Base-by-base conservation (phyloP, 2,888 invertebrate species). In the Pinctada fucata region DNA sequence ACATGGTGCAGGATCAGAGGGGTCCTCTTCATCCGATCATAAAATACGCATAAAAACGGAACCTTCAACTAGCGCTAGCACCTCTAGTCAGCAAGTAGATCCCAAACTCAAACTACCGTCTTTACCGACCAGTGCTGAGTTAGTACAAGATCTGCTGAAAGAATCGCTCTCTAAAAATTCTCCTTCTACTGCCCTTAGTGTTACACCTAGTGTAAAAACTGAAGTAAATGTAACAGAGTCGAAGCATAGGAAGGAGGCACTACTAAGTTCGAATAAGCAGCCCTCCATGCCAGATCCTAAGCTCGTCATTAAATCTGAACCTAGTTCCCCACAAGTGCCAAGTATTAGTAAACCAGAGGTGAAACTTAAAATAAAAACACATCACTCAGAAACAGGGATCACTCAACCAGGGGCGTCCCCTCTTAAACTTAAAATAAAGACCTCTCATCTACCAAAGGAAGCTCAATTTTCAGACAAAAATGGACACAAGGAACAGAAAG, bases 361-460 rank as follows among this genome's bases (percentile, higher is more conserved):
- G 6, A 58, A 58, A 58, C 58, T 58, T 13, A 58, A 58, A 13
- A 6, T 58, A 10, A 58, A 58, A 58, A 13, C 8, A n/a, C 71
- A 71, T 31, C 50, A 71, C 51, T 1, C 58, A 10, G 58, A 58
- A 6, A 58, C 58, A 10, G 58, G 58, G 58, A 58, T 76, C 4
- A 68, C 79, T 65, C 75, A 75, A 16, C 71, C 74, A 45, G 78
- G 76, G 31, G 69, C 81, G 52, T 85, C 88, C 5, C 87, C 88
- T 5, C 78, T 88, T 5, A 88, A 88, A 84, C 65, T 87, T 13
- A 87, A 84, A 81, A 87, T 88, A 48, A 86, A 82, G 78, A 85
- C 84, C 68, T 65, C 75, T 70, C 73, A 78, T 58, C 67, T 72
- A 58, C 69, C 76, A 66, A 73, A 81, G 65, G 76, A 80, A 16